Evolutionary conservation across 2,888 invertebrate species (phyloP), one percentile per base, ranked within the genome.

Genomic region (Mesorhabditis spiculigera): DNA sequence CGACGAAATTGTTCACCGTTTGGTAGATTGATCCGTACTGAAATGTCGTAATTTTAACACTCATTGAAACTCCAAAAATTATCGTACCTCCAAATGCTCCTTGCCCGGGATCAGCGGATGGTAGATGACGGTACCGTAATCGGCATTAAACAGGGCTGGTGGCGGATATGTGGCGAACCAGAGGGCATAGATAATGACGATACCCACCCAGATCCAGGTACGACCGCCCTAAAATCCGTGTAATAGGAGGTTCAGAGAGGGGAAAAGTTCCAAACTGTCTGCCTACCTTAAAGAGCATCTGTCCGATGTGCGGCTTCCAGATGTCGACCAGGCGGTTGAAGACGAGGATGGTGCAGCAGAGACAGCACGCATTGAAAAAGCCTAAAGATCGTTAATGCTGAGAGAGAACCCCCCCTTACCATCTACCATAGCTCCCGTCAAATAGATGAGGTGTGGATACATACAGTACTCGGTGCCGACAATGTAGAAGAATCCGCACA

Each of bases 251-350:
- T n/a, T n/a, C n/a, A n/a, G n/a, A n/a, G n/a, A n/a, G n/a, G n/a
- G n/a, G n/a, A n/a, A n/a, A n/a, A n/a, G n/a, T n/a, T n/a, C n/a
- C n/a, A n/a, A n/a, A n/a, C n/a, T n/a, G n/a, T n/a, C n/a, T n/a
- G n/a, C n/a, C n/a, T n/a, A 50, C 58, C 58, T 50, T 50, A n/a
- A 50, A 50, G 58, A 50, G 58, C 58, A 50, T 50, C 58, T 50
- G 10, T 10, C 58, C 58, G n/a, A 50, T 13, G 8, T 50, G 58
- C 58, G 58, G 58, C 58, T 50, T 50, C 58, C 58, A 50, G 10
- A 50, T n/a, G n/a, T 50, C 58, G 10, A 50, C 58, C n/a, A 50
- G 58, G n/a, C 58, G 58, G n/a, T 50, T 50, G 58, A 50, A 50
- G n/a, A 50, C 58, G n/a, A 50, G 58, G 58, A 50, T 13, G n/a